Evolutionary conservation across 1,140 invertebrate genomes (phyloP).

Genomic region (Drosophila subobscura): DNA sequence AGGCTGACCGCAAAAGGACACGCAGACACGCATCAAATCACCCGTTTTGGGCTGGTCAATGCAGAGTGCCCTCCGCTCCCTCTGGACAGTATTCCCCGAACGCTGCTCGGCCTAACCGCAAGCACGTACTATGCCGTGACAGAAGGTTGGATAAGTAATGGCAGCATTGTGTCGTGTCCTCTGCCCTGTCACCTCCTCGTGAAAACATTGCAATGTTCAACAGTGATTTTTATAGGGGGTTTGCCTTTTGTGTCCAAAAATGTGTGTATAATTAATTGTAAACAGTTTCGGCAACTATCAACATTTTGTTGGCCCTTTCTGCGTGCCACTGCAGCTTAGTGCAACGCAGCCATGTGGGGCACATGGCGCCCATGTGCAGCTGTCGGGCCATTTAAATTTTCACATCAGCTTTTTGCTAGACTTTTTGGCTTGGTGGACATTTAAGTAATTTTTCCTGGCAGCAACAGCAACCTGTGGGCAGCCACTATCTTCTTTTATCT

Average conservation of each 20-base stretch:
- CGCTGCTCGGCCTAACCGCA: background rate
- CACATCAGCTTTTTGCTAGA: conserved; percentile 45
- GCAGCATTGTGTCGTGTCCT: no score
- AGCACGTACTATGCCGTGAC: background rate
- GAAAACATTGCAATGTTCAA: no score
- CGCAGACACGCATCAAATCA: background rate
- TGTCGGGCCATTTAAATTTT: conserved; percentile 51
- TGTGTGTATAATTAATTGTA: no score
- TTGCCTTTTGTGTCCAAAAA: no score
- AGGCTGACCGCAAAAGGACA: conserved; percentile 9
- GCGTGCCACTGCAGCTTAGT: conserved; percentile 4
- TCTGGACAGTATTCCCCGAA: no score
- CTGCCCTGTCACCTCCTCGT: no score
- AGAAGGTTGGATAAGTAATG: no score
- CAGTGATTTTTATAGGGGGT: no score
- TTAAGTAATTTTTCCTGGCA: conserved; percentile 62
- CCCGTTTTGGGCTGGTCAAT: background rate
- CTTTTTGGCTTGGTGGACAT: conserved; percentile 52
- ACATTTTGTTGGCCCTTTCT: background rate
- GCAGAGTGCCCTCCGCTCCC: background rate
- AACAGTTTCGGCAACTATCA: no score
- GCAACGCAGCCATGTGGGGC: conserved; percentile 19
- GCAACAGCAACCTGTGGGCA: conserved; percentile 61
- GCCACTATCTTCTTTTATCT: conserved; percentile 9
- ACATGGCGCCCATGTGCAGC: background rate